Percentiles rank a stretch among this genome's conserved stretches.
Evolutionary conservation across 2,888 invertebrate species (phyloP).

Genomic region (Acrobeloides nanus): DNA sequence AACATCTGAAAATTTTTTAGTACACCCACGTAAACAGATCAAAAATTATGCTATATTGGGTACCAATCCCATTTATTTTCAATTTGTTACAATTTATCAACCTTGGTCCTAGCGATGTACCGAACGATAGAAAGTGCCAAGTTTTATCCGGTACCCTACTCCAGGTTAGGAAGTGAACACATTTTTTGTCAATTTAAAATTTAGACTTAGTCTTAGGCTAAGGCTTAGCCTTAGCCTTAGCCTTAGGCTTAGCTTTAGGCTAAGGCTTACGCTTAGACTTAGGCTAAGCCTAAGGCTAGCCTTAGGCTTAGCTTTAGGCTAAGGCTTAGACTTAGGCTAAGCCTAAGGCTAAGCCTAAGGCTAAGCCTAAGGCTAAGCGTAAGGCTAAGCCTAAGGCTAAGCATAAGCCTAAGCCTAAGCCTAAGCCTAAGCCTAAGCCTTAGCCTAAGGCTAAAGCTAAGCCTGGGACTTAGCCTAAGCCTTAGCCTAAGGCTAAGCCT

Average conservation of each 20-base stretch:
- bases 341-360: neutral
- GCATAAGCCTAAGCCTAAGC: neutral
- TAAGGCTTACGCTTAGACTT: no score
- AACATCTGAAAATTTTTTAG: slow-evolving; percentile 22
- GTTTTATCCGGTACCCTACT: slow-evolving; percentile 20
- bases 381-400: neutral
- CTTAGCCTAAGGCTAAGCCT: neutral
- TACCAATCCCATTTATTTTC: slow-evolving; percentile 48
- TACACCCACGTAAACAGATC: slow-evolving; percentile 39
- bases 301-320: neutral
- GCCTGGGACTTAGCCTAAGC: neutral
- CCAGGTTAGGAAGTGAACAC: slow-evolving; percentile 24
- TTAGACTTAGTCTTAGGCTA: neutral
- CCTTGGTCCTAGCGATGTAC: slow-evolving; percentile 28
- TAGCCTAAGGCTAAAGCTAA: neutral
- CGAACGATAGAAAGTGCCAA: slow-evolving; percentile 23
- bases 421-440: neutral
- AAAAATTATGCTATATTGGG: slow-evolving; percentile 40
- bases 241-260: neutral
- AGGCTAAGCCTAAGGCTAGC: neutral
- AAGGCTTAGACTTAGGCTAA: neutral
- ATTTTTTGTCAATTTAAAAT: neutral
- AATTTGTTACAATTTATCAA: slow-evolving; percentile 45
- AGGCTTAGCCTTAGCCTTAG: neutral
- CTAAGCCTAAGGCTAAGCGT: neutral